Evolutionary conservation across 2,113 vertebrate genomes (phyloP), one percentile per base, ranked within the genome.

Genomic region (Sinocyclocheilus anophthalmus): DNA sequence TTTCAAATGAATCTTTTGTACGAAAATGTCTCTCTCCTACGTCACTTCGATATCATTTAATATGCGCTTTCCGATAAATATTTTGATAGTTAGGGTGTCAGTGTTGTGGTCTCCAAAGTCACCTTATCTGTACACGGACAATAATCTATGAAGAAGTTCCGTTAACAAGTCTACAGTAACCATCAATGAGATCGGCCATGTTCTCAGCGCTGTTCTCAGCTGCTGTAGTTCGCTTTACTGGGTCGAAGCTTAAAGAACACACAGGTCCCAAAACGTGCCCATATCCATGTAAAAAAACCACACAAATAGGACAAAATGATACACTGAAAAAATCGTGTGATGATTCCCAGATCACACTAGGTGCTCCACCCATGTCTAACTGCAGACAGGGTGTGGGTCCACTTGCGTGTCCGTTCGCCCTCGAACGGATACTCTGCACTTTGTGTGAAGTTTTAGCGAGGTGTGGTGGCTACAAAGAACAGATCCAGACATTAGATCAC

Each of bases 151-250:
- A 96, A 0, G 95, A 92, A 30, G 95, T 95, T 2, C 95, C 96
- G 1, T 95, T 97, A 92, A 99, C 97, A 77, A 99, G 96, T 0
- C 98, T 95, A 94, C 98, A 99, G 90, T 99, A 99, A 0, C 98
- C 98, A 3, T 99, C 98, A 88, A 99, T 98, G 93, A 99, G 91
- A 94, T 99, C 98, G 0, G 98, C 98, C 98, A 99, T 99, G 84
- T 99, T 99, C 95, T 99, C 98, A n/a, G n/a, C 20, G 97, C 98
- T 20, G 97, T 97, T 91, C 96, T 99, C 92, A 99, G 95, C n/a
- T 85, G 94, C 96, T 0, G 97, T 95, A 0, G 97, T 98, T n/a
- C n/a, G n/a, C n/a, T n/a, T n/a, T n/a, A n/a, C n/a, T n/a, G n/a
- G n/a, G n/a, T n/a, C n/a, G n/a, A n/a, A n/a, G n/a, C n/a, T n/a